Evolutionary conservation across 2,113 vertebrate genomes (phyloP).

Genomic region (Pongo pygmaeus): DNA sequence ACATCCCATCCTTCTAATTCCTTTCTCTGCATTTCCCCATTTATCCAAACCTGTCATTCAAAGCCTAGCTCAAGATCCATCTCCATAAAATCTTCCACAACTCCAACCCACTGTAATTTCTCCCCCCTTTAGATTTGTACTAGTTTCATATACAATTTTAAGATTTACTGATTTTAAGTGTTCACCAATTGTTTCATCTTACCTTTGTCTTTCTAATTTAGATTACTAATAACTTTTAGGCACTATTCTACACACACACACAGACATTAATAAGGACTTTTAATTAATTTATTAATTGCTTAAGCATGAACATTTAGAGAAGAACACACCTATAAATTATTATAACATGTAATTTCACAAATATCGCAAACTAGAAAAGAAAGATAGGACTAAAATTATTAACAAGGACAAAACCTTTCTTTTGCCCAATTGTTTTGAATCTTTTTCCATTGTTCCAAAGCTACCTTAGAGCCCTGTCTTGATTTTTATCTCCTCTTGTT

Average conservation of each 20-base stretch:
- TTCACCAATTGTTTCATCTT: not conserved
- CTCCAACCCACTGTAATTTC: not conserved
- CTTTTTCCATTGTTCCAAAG: not conserved
- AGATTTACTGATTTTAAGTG: conserved; percentile 22
- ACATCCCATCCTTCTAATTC: not conserved
- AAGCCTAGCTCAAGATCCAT: not conserved
- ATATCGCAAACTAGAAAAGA: conserved; percentile 1
- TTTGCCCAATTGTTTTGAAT: not conserved
- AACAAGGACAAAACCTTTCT: not conserved
- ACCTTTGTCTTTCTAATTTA: not conserved
- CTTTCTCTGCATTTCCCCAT: not conserved
- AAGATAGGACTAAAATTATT: not conserved
- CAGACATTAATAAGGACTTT: not conserved
- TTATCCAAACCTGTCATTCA: not conserved
- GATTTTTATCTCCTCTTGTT: conserved; percentile 1
- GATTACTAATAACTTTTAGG: not conserved
- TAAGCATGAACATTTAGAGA: not conserved
- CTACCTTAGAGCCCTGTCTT: not conserved
- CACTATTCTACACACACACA: not conserved
- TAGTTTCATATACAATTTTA: not conserved
- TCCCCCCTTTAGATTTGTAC: not conserved
- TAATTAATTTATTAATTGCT: not conserved
- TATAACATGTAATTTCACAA: not conserved
- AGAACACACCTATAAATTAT: not conserved
- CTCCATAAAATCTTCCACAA: not conserved